Evolutionary conservation across 64 coral and sea anemone genomes (phyloP), one percentile per base, ranked within the genome.

Genomic region (Stylophora pistillata): DNA sequence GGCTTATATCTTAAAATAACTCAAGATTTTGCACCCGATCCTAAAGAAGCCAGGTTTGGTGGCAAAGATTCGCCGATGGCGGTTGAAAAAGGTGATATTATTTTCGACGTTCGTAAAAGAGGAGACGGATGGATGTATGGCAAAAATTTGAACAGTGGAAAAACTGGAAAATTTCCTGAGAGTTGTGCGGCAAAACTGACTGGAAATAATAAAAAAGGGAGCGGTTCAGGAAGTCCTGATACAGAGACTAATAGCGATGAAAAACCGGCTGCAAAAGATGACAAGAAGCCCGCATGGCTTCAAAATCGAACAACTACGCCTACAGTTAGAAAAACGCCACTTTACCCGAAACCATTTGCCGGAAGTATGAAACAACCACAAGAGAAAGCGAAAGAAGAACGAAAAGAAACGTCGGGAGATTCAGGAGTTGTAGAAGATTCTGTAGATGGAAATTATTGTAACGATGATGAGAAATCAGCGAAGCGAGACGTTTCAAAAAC

Each of bases 21-120:
- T 0, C 58, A 85, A 30, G 95, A 97, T 60, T 93, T 89, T 74
- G 77, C 89, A 0, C 95, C 95, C 30, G 89, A 37, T 25, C 70
- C 86, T 10, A 86, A 85, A 11, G 86, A 88, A 26, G 61, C 80
- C 21, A 92, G 83, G 5, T 90, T 93, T 29, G 91, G 91, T 56
- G 82, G 88, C 5, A 97, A 97, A 97, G 91, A 97, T 15, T 77
- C 90, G 23, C 81, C 91, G 33, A 97, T 97, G 37, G 64, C 81
- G 15, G 95, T 97, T 27, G 95, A 97, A 66, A 93, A 93, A 29
- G 95, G 95, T 18, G 95, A 97, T 53, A 97, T 97, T 76, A 97
- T 97, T n/a, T 97, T 97, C 77, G 95, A 97, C 56, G 95, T 97
- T 76, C 91, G 82, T 15, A 97, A 97, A 69, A 86, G 74, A 26